A percentile compares a stretch with the other conserved stretches of the same genome.
Conservation (phyloP, 2,797 vertebrate species). For the Centropyge bicolor region DNA sequence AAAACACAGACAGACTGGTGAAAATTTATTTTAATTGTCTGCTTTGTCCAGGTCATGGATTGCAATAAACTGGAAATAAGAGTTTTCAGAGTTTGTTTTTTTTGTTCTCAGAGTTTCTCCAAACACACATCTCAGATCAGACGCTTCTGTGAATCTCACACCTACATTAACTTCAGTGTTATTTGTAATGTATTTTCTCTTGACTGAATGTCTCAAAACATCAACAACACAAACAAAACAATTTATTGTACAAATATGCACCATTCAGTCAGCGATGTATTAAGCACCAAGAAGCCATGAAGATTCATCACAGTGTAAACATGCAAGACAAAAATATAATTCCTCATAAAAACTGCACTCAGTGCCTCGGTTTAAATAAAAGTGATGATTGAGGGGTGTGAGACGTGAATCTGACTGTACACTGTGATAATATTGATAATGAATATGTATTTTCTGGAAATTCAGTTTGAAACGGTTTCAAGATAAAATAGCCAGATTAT, state of each 20-base stretch:
- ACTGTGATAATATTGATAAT: not conserved
- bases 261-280: not conserved
- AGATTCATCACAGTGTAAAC: conserved; percentile 2
- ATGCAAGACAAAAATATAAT: not conserved
- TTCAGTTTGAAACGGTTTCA: too few species aligned
- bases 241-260: conserved; percentile 26
- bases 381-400: not conserved
- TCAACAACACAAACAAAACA: not conserved
- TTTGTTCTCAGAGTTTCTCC: not conserved
- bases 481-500: too few species aligned
- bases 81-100: conserved; percentile 26
- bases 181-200: not conserved
- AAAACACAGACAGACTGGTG: conserved; percentile 50
- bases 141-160: not conserved
- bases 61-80: conserved; percentile 86
- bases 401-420: not conserved
- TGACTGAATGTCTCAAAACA: not conserved
- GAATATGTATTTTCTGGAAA: not conserved
- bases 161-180: not conserved
- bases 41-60: conserved; percentile 69
- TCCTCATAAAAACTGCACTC: not conserved
- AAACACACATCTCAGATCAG: not conserved
- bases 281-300: not conserved
- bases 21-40: conserved; percentile 55
- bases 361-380: not conserved